Evolutionary conservation across 2,113 vertebrate genomes (phyloP).

Genomic region (Tiliqua scincoides): DNA sequence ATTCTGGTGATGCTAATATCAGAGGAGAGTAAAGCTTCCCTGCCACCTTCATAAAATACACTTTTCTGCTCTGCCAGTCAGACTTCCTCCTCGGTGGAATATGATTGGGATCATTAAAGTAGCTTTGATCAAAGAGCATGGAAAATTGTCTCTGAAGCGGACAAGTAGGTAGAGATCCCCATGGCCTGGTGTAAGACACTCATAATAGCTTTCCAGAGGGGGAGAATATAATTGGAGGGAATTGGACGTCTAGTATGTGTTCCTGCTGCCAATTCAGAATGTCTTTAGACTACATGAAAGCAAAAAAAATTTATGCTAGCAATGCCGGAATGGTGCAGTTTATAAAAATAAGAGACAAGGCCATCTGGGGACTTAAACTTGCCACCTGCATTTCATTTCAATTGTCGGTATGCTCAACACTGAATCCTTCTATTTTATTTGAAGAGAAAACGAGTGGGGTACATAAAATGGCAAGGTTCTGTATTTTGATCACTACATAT

Average conservation of each 20-base stretch:
- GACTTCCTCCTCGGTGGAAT: conserved; percentile 28
- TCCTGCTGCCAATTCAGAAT: conserved; percentile 18
- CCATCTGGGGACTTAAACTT: not conserved
- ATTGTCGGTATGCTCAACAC: not conserved
- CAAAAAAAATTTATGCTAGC: not conserved
- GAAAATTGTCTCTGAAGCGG: conserved; percentile 34
- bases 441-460: not conserved
- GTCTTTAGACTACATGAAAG: conserved; percentile 41
- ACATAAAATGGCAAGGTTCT: not conserved
- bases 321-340: not conserved
- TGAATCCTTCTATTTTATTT: not conserved
- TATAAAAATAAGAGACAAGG: not conserved
- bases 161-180: conserved; percentile 17
- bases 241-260: conserved; percentile 25
- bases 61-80: not conserved
- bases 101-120: conserved; percentile 36
- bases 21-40: conserved; percentile 29
- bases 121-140: conserved; percentile 43
- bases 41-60: conserved; percentile 28
- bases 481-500: not conserved
- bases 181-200: conserved; percentile 24
- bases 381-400: conserved; percentile 7
- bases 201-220: conserved; percentile 6
- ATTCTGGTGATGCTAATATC: not conserved
- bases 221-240: conserved; percentile 51